Evolutionary conservation across 2,113 vertebrate species (phyloP).

Genomic region (Cyanocitta stelleri): DNA sequence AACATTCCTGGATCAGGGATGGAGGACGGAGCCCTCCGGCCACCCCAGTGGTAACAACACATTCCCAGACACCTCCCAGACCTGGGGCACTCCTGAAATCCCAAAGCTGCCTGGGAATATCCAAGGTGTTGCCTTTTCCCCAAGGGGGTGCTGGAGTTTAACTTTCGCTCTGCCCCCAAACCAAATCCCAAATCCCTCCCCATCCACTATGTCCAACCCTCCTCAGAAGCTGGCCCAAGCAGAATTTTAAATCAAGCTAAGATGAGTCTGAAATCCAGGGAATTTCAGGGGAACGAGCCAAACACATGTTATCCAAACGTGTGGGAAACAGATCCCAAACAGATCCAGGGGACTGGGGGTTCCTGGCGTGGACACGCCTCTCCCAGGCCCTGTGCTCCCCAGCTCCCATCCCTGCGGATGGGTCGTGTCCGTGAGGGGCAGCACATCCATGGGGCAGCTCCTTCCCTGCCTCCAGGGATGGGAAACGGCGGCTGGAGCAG

Average conservation of each 20-base stretch:
- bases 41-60: accelerated
- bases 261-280: not conserved
- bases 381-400: not conserved
- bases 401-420: accelerated
- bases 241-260: not conserved
- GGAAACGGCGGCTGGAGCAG: accelerated
- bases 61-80: not conserved
- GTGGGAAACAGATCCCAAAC: not conserved
- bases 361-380: not conserved
- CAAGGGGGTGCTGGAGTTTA: not conserved
- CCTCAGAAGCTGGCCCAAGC: not conserved
- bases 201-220: not conserved
- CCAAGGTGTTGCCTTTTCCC: not conserved
- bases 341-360: not conserved
- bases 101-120: not conserved
- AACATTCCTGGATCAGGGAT: not conserved
- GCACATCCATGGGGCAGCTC: not conserved
- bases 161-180: not conserved
- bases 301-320: not conserved
- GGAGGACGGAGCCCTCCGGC: not conserved
- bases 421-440: accelerated
- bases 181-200: not conserved
- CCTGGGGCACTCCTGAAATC: not conserved
- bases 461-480: accelerated
- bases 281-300: not conserved